Conservation (phyloP, 2,888 invertebrate genomes). For the Ecdyonurus torrentis region DNA sequence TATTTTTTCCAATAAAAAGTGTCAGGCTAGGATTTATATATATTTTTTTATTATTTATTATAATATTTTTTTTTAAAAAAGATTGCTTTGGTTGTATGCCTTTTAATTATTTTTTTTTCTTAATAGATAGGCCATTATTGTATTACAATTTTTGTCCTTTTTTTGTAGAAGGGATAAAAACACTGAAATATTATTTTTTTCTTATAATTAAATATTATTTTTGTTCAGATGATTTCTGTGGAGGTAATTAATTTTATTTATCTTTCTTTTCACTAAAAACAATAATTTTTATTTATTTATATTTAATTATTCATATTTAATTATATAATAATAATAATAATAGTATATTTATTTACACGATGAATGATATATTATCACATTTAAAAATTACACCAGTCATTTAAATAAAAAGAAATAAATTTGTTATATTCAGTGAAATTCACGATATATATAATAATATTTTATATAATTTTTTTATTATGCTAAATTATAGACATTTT, state of each 20-base stretch:
- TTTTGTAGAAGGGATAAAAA: neutral
- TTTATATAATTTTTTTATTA: neutral
- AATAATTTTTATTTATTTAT: neutral
- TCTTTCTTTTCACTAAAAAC: neutral
- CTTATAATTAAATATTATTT: neutral
- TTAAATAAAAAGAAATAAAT: neutral
- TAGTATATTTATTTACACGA: neutral
- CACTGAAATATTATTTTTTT: neutral
- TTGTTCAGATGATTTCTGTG: neutral
- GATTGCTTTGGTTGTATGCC: neutral
- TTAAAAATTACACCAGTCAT: neutral
- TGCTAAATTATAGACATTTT: too few relatives aligned
- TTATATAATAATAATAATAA: too few relatives aligned
- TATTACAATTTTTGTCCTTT: neutral
- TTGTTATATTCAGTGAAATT: neutral
- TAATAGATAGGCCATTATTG: neutral
- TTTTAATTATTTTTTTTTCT: neutral
- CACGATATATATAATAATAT: neutral
- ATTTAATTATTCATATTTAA: too few relatives aligned
- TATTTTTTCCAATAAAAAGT: neutral
- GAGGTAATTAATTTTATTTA: neutral
- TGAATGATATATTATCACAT: slow-evolving; percentile 1
- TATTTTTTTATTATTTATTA: neutral
- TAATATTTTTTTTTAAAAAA: neutral
- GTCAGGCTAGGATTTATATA: neutral